These are phyloP conservation scores for Panzeria rudis DNA, from an alignment of 2,888 invertebrate genomes.

Conservation along the genomic window DNA sequence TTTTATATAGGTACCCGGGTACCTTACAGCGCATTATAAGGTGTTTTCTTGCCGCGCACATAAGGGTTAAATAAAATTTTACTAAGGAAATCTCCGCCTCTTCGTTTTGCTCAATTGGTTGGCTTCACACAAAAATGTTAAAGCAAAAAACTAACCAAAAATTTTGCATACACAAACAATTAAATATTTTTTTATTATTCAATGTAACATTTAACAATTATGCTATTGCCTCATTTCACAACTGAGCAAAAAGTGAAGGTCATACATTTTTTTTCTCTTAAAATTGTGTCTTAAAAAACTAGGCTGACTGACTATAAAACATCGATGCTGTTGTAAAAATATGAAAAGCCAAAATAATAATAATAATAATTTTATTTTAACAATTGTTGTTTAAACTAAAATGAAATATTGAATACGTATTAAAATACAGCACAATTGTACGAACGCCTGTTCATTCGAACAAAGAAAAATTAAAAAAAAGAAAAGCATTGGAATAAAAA, in stretches of 20 bases:
- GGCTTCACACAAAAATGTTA: not conserved
- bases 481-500: constrained; percentile 12
- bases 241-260: constrained; percentile 59
- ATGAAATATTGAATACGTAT: constrained; percentile 10
- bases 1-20: too few relatives aligned
- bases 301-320: constrained; percentile 1
- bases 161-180: constrained; percentile 13
- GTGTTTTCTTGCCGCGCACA: not conserved
- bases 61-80: too few relatives aligned
- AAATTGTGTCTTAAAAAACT: not conserved
- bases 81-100: not conserved
- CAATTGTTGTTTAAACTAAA: constrained; percentile 40
- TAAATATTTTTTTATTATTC: constrained; percentile 1
- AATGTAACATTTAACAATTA: constrained; percentile 36
- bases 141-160: not conserved
- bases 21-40: too few relatives aligned
- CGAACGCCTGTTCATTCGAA: not conserved
- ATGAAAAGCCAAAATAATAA: constrained; percentile 38
- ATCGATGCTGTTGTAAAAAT: constrained; percentile 15
- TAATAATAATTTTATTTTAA: constrained; percentile 32
- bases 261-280: constrained; percentile 60
- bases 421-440: constrained; percentile 18
- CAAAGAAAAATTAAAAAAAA: not conserved
- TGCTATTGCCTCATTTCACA: not conserved
- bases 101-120: not conserved